These are phyloP conservation scores for Pygocentrus nattereri DNA, from an alignment of 2,797 vertebrate species.

Conservation along the genomic window DNA sequence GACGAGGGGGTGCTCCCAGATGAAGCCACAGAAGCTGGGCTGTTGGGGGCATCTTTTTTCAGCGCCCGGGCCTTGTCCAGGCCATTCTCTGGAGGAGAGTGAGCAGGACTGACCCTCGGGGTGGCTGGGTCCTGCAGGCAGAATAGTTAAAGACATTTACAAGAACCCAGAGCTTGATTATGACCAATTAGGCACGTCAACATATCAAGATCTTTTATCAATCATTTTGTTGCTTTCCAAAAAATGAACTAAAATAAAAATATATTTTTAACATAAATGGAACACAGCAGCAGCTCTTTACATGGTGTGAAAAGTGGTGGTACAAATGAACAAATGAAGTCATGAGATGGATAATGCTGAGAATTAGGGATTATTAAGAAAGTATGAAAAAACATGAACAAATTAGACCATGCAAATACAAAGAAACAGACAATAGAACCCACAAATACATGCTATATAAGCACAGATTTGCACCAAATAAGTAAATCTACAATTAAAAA, in stretches of 20 bases:
- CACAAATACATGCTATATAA: not conserved
- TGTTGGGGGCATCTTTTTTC: constrained; percentile 93
- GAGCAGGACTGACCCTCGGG: constrained; percentile 90
- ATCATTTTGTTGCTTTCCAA: no score
- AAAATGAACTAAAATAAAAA: no score
- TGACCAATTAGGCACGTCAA: not conserved
- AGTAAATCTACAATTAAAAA: no score
- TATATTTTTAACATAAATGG: no score
- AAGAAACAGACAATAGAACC: no score
- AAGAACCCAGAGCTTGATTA: constrained; percentile 55
- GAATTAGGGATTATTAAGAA: no score
- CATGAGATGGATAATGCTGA: no score
- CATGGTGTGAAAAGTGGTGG: no score
- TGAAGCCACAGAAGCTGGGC: constrained; percentile 94
- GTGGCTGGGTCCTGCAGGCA: constrained; percentile 87
- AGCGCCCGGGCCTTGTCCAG: constrained; percentile 90
- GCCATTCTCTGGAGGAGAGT: constrained; percentile 94
- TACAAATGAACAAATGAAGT: no score
- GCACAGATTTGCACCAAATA: not conserved
- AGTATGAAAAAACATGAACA: no score
- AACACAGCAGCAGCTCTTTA: no score
- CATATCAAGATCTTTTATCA: not conserved
- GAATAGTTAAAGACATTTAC: not conserved
- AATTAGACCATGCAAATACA: no score
- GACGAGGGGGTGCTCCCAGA: constrained; percentile 97